Conservation (phyloP, 2,888 invertebrate species). For the Piscicola geometra region DNA sequence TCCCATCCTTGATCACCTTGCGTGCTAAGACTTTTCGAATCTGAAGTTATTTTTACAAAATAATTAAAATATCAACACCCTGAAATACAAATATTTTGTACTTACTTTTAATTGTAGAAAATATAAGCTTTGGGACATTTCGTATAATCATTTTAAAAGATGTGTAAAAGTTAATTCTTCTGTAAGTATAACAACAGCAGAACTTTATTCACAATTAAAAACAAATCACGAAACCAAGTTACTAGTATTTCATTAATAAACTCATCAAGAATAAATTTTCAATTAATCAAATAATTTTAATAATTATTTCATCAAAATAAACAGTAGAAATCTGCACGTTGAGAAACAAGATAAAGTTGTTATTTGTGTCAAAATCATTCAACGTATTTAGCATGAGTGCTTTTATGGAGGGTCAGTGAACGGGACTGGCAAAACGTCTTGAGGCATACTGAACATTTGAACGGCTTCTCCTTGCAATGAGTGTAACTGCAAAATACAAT, state of each 20-base stretch:
- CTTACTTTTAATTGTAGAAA: not conserved
- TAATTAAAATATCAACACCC: not conserved
- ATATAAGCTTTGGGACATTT: not conserved
- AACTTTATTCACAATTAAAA: no score
- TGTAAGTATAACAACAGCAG: no score
- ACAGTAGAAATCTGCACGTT: no score
- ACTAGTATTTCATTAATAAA: no score
- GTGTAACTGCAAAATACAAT: conserved; percentile 36
- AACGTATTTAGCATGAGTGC: conserved; percentile 21
- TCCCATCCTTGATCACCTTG: conserved; percentile 38
- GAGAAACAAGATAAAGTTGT: no score
- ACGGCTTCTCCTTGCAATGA: conserved; percentile 39
- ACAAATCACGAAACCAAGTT: no score
- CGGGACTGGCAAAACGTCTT: conserved; percentile 38
- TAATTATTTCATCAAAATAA: no score
- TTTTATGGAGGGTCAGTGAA: conserved; percentile 35
- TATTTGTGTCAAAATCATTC: no score
- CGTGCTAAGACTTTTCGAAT: not conserved
- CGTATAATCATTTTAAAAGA: not conserved
- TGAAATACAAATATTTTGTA: not conserved
- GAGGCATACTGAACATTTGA: conserved; percentile 33
- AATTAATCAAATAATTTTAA: no score
- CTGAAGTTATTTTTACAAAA: not conserved
- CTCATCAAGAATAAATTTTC: no score
- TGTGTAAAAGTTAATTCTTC: no score